These are phyloP conservation scores for Chelonia mydas DNA, from an alignment of 2,797 vertebrate genomes.

Conservation along the genomic window DNA sequence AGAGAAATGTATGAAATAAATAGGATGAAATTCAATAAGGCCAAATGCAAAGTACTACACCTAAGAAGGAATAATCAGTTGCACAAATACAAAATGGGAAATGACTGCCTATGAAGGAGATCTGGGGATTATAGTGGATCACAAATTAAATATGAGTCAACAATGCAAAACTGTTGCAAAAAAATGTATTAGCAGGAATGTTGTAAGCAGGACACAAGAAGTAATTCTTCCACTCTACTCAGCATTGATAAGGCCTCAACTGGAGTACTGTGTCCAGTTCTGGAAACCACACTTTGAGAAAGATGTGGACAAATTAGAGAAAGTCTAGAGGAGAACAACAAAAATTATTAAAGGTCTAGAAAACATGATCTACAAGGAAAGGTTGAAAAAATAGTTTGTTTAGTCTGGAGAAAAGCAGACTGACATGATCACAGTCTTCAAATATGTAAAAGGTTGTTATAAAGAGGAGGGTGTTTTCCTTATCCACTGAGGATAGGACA, in stretches of 20 bases:
- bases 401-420: background rate
- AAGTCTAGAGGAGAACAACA: background rate
- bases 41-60: background rate
- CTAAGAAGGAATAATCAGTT: background rate
- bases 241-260: background rate
- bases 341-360: background rate
- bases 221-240: background rate
- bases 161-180: background rate
- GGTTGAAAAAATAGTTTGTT: background rate
- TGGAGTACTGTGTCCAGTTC: background rate
- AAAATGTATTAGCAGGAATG: background rate
- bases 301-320: background rate
- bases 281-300: background rate
- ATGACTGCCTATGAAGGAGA: background rate
- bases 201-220: background rate
- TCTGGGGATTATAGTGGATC: background rate
- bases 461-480: background rate
- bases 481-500: background rate
- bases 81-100: background rate
- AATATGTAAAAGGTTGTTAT: background rate
- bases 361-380: background rate
- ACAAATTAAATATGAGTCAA: background rate
- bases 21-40: background rate
- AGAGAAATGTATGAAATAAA: background rate
- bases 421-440: background rate